Base-by-base conservation (phyloP, 2,113 vertebrate genomes). In the Oostethus manadensis region DNA sequence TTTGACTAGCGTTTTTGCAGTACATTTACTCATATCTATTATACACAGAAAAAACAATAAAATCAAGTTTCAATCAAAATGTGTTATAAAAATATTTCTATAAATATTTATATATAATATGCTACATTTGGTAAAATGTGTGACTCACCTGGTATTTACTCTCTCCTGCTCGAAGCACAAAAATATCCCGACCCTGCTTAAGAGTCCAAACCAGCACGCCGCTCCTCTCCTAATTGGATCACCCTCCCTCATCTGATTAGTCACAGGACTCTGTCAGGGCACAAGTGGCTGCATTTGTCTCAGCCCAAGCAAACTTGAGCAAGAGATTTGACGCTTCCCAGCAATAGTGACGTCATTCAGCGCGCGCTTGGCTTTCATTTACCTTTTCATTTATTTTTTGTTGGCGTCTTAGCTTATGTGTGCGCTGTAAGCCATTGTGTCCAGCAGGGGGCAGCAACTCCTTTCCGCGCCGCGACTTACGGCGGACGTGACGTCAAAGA, bases 171-270 rank as follows among this genome's bases (percentile, higher is more conserved):
- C 45, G 38, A 8, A 53, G 58, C 63, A 63, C 73, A 71, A 71
- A 75, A 77, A 83, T 80, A 83, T 22, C 77, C 78, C 83, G 80
- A 79, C 78, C 78, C 63, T 63, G 56, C 76, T 84, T 80, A 80
- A 64, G 21, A 46, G 44, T 46, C 35, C 64, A 59, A 67, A 66
- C 64, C 62, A 20, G 48, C 61, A 21, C 7, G 53, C 51, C 68
- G 60, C 78, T 68, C 65, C 57, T 38, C 10, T 47, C 57, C 66
- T 82, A 79, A 86, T 82, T 82, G 85, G 84, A 86, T 87, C 83
- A 74, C 51, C 35, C 4, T 42, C 62, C 46, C 70, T 85, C 75
- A 82, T 69, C 80, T 78, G 64, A 82, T 82, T 80, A 82, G 75
- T 82, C 80, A 68, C 79, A 68, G 68, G 77, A 40, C 66, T 51